A percentile compares a stretch with the other conserved stretches of the same genome.
Evolutionary conservation across 2,113 vertebrate species (phyloP).

Genomic region (Mobula hypostoma): DNA sequence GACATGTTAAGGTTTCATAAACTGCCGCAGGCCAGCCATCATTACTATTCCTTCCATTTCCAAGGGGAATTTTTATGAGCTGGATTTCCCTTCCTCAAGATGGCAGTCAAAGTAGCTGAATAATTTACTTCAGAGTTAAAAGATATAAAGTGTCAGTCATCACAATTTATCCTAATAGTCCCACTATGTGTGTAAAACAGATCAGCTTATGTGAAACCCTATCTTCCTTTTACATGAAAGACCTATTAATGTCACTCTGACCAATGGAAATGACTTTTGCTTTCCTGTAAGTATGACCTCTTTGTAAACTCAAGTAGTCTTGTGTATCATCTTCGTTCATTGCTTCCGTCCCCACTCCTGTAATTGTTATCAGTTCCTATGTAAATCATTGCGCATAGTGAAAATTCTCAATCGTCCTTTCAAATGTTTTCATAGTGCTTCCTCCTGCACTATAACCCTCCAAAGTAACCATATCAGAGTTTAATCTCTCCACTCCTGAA

Average conservation of each 20-base stretch:
- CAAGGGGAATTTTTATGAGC: not conserved
- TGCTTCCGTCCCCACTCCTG: too few species aligned
- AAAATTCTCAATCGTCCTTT: too few species aligned
- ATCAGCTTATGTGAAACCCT: not conserved
- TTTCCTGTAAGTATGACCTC: not conserved
- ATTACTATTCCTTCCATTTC: not conserved
- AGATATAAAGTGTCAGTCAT: not conserved
- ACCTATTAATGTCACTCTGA: not conserved
- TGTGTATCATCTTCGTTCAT: too few species aligned
- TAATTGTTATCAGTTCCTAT: too few species aligned
- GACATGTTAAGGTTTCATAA: constrained; percentile 23
- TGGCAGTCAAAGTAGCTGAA: not conserved
- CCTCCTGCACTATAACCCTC: too few species aligned
- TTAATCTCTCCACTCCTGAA: too few species aligned
- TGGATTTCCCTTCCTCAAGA: not conserved
- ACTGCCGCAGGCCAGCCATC: constrained; percentile 12
- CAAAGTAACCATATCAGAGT: too few species aligned
- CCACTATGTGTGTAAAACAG: not conserved
- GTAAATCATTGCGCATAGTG: too few species aligned
- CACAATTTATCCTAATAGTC: not conserved
- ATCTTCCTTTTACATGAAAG: not conserved
- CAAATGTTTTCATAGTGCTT: too few species aligned
- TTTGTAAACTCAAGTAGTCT: too few species aligned
- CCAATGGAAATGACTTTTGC: not conserved
- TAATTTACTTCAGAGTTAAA: constrained; percentile 12